These are phyloP conservation scores for Uropsilus gracilis DNA, from an alignment of 2,113 vertebrate species.

Conservation along the genomic window DNA sequence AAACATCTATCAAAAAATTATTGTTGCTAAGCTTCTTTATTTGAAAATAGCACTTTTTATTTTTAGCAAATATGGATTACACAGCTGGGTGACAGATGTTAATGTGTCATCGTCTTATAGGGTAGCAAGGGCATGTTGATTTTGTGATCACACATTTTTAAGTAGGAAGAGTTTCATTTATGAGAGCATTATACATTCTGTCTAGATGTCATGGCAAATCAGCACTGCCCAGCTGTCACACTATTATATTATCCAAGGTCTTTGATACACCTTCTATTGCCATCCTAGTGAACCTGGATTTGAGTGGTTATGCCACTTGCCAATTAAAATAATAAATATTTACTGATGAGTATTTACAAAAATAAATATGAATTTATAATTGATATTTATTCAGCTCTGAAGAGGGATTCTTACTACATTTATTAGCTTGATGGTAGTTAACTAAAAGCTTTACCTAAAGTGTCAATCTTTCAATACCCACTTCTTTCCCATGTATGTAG, in stretches of 20 bases:
- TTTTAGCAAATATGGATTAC: slow-evolving; percentile 20
- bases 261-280: neutral
- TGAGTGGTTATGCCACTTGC: neutral
- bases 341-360: neutral
- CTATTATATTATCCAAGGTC: neutral
- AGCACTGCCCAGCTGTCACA: neutral
- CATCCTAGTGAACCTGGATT: neutral
- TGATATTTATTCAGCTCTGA: neutral
- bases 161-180: neutral
- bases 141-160: neutral
- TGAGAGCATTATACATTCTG: neutral
- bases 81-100: slow-evolving; percentile 29
- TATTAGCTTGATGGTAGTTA: neutral
- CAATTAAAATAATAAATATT: slow-evolving; percentile 9
- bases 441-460: neutral
- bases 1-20: neutral
- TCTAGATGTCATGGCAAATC: neutral
- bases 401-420: neutral
- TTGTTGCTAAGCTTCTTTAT: neutral
- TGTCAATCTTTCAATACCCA: neutral
- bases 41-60: neutral
- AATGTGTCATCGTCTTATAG: neutral
- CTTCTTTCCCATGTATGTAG: neutral
- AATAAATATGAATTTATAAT: neutral
- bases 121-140: neutral